Evolutionary conservation across 2,888 invertebrate genomes (phyloP), one percentile per base, ranked within the genome.

Genomic region (Actias luna): DNA sequence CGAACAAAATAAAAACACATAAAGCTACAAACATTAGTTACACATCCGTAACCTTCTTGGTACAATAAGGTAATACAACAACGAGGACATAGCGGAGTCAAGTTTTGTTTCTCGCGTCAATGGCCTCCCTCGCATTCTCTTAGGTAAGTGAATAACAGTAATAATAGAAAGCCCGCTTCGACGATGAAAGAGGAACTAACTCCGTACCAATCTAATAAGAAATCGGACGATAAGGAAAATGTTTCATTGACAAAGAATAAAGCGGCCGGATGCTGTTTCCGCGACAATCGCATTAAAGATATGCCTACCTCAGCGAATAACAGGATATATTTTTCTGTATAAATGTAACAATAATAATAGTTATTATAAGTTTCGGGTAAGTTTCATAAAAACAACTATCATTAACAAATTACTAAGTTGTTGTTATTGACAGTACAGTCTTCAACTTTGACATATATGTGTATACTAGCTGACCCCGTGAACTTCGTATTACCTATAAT

Each of bases 181-280:
- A 63, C 78, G 77, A 70, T 74, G 71, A 78, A 78, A 79, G 74
- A 74, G 73, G 76, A 79, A 84, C 83, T 80, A 83, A 84, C 83
- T 87, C 80, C 73, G 75, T 69, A 78, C 78, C 86, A 88, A 90
- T 89, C 85, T 86, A 87, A 89, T 88, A 89, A 89, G 83, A 79
- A 85, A 86, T 85, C 77, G 81, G 79, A 73, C 79, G 78, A 86
- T 86, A 82, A 87, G 87, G 88, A 88, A 89, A 89, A 87, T 84
- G 83, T 87, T 88, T 83, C 84, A 88, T 85, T 85, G 86, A 82
- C 85, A 83, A 85, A 81, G 81, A 85, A 87, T 85, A 86, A 84
- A 88, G 82, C 85, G 76, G 79, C 77, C 79, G 75, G 78, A 82
- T 83, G 73, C 64, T 76, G 75, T 78, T 75, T 69, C 72, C 67